Base-by-base conservation (phyloP, 1,140 invertebrate species). In the Hermetia illucens region DNA sequence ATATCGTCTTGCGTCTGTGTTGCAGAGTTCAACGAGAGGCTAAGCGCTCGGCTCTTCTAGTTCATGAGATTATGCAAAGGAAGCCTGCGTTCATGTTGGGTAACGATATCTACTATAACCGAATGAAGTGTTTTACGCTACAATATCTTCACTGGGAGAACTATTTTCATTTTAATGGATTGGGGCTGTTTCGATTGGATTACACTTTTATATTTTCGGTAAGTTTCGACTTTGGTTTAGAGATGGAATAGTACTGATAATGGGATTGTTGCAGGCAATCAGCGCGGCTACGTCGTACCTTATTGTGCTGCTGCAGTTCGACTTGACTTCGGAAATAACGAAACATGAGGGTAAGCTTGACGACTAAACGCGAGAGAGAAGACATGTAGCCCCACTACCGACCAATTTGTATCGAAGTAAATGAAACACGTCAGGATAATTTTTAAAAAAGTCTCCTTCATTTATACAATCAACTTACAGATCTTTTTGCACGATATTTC, bases 181-280 rank as follows among this genome's bases (percentile, higher is more conserved):
- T 60, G 5, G 58, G 58, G 2, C 29, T 61, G 12, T 61, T 58
- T 38, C 46, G 47, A 12, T 38, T 61, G 32, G 58, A 61, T 41
- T 61, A 61, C 12, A 60, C 58, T 1, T 61, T 61, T 19, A 61
- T 61, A 33, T 61, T 61, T 38, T 61, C 58, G 34, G 58, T 61
- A 13, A 47, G 49, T 38, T 27, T 5, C 17, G 15, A 27, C 12
- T n/a, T n/a, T n/a, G n/a, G n/a, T n/a, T n/a, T n/a, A n/a, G n/a
- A n/a, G n/a, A n/a, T n/a, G n/a, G n/a, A n/a, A n/a, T 20, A 21
- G 12, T 30, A 38, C 17, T 34, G 12, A 21, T n/a, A 41, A 3
- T 33, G 35, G 38, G 10, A 41, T 39, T 24, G 36, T 50, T 54
- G 2, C 37, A 60, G 58, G 55, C 57, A 33, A 52, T 61, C 2